These are phyloP conservation scores for Casuarius casuarius DNA, from an alignment of 2,113 vertebrate genomes.

Conservation along the genomic window DNA sequence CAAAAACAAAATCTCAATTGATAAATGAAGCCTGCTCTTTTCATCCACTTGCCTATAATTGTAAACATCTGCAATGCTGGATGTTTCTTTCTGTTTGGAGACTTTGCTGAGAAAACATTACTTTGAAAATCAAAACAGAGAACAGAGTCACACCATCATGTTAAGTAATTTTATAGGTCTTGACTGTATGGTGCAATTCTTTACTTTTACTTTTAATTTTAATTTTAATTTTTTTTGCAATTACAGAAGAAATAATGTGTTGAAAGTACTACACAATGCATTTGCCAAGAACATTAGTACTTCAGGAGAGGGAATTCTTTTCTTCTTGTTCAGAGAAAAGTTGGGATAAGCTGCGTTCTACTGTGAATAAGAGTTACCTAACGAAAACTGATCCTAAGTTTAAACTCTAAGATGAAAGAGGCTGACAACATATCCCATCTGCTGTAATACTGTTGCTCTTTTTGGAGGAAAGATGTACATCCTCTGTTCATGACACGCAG, in stretches of 20 bases:
- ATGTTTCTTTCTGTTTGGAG: constrained; percentile 42
- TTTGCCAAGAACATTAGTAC: background rate
- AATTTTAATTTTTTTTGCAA: background rate
- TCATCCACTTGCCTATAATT: constrained; percentile 58
- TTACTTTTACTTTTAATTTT: background rate
- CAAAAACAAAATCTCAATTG: constrained; percentile 61
- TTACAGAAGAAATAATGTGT: background rate
- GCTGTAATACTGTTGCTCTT: background rate
- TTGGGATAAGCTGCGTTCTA: background rate
- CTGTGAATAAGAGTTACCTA: background rate
- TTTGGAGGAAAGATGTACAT: background rate
- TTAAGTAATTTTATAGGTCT: constrained; percentile 42
- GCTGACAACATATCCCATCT: background rate
- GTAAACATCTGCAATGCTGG: constrained; percentile 64
- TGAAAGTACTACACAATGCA: constrained; percentile 20
- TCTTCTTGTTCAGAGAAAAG: background rate
- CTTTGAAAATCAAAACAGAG: constrained; percentile 56
- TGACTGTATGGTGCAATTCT: constrained; percentile 21
- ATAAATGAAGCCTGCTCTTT: constrained; percentile 60
- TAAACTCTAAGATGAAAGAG: background rate
- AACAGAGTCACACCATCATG: background rate
- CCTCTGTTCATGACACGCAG: background rate
- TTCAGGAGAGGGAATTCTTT: background rate
- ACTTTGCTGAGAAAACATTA: constrained; percentile 21
- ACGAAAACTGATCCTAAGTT: background rate